Base-by-base conservation (phyloP, 1,140 invertebrate genomes). In the Drosophila gunungcola region DNA sequence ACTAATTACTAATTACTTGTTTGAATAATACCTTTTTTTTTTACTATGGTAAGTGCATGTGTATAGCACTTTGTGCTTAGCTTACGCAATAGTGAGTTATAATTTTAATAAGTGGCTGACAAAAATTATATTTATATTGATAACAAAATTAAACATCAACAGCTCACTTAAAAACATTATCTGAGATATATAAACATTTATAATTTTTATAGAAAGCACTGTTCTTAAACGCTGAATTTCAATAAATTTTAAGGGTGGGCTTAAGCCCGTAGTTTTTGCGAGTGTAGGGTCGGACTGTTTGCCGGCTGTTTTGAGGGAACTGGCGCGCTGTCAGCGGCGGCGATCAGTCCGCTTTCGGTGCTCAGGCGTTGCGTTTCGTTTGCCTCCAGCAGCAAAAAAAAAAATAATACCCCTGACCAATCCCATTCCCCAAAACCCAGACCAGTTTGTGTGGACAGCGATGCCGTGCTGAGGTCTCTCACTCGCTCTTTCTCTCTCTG, bases 311-410 rank as follows among this genome's bases (percentile, higher is more conserved):
- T 49, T 56, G 73, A 61, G 63, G 62, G 42, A 77, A 39, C 36
- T 49, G 51, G 72, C 45, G 43, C 36, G 43, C 58, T 49, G 54
- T 21, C 42, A 41, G 16, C 65, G 54, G 42, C 61, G 57, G 45
- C 63, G 83, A 86, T 86, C 83, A 86, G 83, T 86, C 86, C 83
- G 70, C 51, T 67, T 86, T 80, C 46, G 57, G 83, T 86, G 79
- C 83, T 89, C 83, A 88, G 63, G 48, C 78, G 53, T 65, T 64
- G 43, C 77, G 82, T 75, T 68, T 77, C 73, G 74, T 73, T 49
- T 51, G 69, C 74, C 58, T 83, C 79, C 73, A 81, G 78, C 78
- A 74, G 60, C 62, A 67, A 55, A 25, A 41, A 39, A 64, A 46
- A 56, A 39, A 68, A 54, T 34, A 21, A 21, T 21, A 36, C 49